These are phyloP conservation scores for Buceros bicornis DNA, from an alignment of 2,797 vertebrate species.

Conservation along the genomic window DNA sequence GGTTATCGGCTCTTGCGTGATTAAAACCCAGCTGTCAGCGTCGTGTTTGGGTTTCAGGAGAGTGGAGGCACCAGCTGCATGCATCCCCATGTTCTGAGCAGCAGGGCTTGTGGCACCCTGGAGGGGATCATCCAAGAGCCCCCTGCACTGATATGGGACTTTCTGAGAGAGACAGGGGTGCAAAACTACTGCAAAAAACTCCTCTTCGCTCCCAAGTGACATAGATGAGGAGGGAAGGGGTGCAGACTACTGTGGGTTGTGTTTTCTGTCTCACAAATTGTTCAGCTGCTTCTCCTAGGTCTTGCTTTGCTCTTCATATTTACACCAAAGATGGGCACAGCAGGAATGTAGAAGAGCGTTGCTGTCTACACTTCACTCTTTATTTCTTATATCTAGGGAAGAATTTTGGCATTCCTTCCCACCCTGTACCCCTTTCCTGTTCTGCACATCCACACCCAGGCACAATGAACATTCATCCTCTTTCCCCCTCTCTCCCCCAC, in stretches of 20 bases:
- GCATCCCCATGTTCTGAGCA: neutral
- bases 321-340: neutral
- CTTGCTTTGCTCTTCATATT: neutral
- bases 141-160: neutral
- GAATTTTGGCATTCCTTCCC: neutral
- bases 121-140: neutral
- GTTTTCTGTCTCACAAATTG: rapidly evolving
- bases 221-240: neutral
- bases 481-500: neutral
- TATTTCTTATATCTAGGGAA: neutral
- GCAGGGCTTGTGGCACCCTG: rapidly evolving
- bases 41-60: conserved; percentile 19
- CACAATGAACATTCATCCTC: neutral
- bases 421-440: neutral
- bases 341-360: neutral
- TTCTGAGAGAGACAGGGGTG: neutral
- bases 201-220: neutral
- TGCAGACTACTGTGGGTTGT: neutral
- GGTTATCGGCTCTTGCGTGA: conserved; percentile 88
- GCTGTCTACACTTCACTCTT: neutral
- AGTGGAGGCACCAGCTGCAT: neutral
- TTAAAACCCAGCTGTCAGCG: conserved; percentile 80
- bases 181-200: neutral
- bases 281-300: neutral
- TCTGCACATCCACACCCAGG: neutral